Conservation (phyloP, 2,888 invertebrate genomes). For the Desoria tigrina region DNA sequence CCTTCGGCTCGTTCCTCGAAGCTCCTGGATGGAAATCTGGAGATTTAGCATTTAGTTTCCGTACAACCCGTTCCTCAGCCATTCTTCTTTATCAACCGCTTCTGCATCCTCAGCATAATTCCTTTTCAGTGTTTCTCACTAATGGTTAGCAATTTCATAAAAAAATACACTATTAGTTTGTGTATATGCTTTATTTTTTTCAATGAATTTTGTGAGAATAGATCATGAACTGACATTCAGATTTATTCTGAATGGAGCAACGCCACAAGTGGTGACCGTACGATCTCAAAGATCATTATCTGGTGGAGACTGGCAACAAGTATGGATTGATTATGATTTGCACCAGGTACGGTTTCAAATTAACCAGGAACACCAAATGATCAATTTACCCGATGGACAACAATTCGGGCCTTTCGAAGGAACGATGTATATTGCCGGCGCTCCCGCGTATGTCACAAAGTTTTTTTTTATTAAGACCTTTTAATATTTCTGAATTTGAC, state of each 20-base stretch:
- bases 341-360: conserved; percentile 91
- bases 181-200: too few relatives aligned
- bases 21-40: conserved; percentile 92
- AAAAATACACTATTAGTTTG: too few relatives aligned
- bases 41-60: conserved; percentile 87
- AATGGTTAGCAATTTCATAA: conserved; percentile 61
- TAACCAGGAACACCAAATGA: conserved; percentile 85
- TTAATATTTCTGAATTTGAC: too few relatives aligned
- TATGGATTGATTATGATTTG: conserved; percentile 94
- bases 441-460: conserved; percentile 73
- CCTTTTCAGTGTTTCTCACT: conserved; percentile 86
- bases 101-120: conserved; percentile 82
- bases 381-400: conserved; percentile 70
- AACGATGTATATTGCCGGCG: conserved; percentile 79
- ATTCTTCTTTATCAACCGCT: conserved; percentile 88
- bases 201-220: too few relatives aligned
- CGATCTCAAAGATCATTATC: conserved; percentile 79
- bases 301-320: conserved; percentile 93
- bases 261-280: conserved; percentile 77
- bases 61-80: conserved; percentile 86
- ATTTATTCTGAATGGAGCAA: conserved; percentile 82
- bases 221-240: conserved; percentile 86
- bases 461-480: not conserved
- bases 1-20: conserved; percentile 87
- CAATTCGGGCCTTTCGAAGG: conserved; percentile 54